Percentiles rank a stretch among this genome's conserved stretches.
Conservation (phyloP, 2,888 invertebrate species). For the Rotaria sp. region DNA sequence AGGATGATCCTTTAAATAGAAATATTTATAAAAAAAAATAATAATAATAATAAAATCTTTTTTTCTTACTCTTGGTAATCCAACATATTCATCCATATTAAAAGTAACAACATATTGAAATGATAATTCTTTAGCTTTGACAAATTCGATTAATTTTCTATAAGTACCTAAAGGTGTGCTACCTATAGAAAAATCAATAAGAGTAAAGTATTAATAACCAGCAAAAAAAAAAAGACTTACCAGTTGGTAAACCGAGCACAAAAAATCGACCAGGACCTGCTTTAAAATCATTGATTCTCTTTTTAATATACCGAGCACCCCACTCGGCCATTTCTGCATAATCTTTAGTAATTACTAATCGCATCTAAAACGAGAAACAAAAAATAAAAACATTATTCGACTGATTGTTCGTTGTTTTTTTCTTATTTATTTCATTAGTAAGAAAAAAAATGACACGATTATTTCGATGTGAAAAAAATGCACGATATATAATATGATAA, state of each 20-base stretch:
- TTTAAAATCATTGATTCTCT: conserved; percentile 79
- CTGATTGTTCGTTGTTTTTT: neutral
- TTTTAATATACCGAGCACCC: conserved; percentile 88
- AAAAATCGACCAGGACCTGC: conserved; percentile 77
- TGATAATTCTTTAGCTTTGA: conserved; percentile 77
- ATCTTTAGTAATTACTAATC: conserved; percentile 79
- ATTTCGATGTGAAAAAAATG: neutral
- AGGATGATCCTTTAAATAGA: conserved; percentile 69
- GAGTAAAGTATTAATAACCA: neutral
- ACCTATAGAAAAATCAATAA: neutral
- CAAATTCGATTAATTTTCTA: conserved; percentile 77
- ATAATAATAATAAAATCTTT: neutral
- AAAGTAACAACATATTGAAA: conserved; percentile 96
- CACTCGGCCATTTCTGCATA: conserved; percentile 77
- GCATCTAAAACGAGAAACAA: conserved; percentile 62
- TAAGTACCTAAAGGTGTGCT: conserved; percentile 97
- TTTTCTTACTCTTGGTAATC: conserved; percentile 55
- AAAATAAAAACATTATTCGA: neutral
- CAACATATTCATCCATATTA: conserved; percentile 99
- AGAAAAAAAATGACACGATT: neutral
- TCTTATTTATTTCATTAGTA: neutral
- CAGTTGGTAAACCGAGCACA: conserved; percentile 89
- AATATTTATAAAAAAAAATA: conserved; percentile 40
- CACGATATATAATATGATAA: neutral
- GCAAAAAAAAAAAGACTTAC: conserved; percentile 47